Evolutionary conservation across 2,113 vertebrate species (phyloP).

Genomic region (Cochlearius cochlearius): DNA sequence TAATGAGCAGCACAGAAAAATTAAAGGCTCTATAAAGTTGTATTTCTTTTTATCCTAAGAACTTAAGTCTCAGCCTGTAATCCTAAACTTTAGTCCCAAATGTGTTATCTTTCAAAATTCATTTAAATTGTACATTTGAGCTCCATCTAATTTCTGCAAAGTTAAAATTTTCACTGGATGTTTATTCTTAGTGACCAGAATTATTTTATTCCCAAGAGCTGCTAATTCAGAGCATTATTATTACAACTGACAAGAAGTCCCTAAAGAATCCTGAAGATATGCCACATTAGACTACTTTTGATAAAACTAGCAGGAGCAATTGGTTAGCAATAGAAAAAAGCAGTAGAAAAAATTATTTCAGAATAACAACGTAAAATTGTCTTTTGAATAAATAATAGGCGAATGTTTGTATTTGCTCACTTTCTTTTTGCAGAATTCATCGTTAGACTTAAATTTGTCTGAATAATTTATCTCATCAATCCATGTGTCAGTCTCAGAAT

Average conservation of each 20-base stretch:
- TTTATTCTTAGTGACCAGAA: neutral
- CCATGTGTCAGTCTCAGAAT: neutral
- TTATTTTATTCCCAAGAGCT: neutral
- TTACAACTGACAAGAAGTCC: neutral
- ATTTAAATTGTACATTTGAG: neutral
- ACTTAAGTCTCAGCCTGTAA: neutral
- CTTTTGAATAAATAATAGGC: neutral
- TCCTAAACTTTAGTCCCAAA: neutral
- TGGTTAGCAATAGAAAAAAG: neutral
- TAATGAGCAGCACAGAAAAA: neutral
- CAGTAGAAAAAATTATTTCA: neutral
- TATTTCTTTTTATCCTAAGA: neutral
- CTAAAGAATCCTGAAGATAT: neutral
- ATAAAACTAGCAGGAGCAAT: neutral
- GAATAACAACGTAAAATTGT: neutral
- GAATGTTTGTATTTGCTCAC: neutral
- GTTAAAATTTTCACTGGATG: neutral
- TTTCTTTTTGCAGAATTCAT: neutral
- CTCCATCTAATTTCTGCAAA: neutral
- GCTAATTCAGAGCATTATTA: neutral
- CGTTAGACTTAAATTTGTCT: neutral
- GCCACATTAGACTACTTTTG: neutral
- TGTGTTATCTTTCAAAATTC: neutral
- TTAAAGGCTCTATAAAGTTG: neutral
- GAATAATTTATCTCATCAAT: neutral